Evolutionary conservation across 1,140 invertebrate genomes (phyloP), one percentile per base, ranked within the genome.

Genomic region (Polypedilum pembai): DNA sequence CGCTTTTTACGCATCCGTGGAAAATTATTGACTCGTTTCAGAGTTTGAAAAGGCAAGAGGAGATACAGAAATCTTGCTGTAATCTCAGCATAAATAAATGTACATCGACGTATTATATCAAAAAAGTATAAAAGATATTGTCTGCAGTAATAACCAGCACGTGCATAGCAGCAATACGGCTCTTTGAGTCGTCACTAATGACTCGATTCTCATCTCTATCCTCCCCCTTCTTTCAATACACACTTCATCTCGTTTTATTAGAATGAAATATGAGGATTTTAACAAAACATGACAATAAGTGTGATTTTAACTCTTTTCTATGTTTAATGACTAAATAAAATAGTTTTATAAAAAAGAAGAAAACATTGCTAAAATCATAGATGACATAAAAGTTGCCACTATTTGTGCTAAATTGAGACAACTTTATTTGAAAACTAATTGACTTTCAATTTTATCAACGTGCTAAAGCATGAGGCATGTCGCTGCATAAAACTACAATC

Each of bases 21-120:
- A 69, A 69, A 69, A 69, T 69, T 69, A 69, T 69, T 69, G 65
- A 69, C 65, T 69, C 65, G 65, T 69, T 10, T 69, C 20, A 21
- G 7, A 17, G 63, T 10, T 41, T n/a, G n/a, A n/a, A n/a, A n/a
- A n/a, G n/a, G n/a, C n/a, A 45, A 69, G 2, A 69, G 8, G 17
- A 21, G 17, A 20, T 17, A 21, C 17, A 69, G 20, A 69, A 69
- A 20, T 21, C 20, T 21, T 8, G 4, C 18, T 69, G 65, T 69
- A 69, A 69, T 69, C 65, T 20, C 17, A 18, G 65, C 20, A 69
- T 69, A 69, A 69, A 69, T 20, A 21, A 20, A 18, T 12, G 8
- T 69, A 7, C 18, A 69, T 69, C 15, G 17, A 18, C 20, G 17
- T 69, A 33, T 33, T 33, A 33, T 33, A 33, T 33, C 24, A 33